Base-by-base conservation (phyloP, 2,797 vertebrate species). In the Poecilia wingei region DNA sequence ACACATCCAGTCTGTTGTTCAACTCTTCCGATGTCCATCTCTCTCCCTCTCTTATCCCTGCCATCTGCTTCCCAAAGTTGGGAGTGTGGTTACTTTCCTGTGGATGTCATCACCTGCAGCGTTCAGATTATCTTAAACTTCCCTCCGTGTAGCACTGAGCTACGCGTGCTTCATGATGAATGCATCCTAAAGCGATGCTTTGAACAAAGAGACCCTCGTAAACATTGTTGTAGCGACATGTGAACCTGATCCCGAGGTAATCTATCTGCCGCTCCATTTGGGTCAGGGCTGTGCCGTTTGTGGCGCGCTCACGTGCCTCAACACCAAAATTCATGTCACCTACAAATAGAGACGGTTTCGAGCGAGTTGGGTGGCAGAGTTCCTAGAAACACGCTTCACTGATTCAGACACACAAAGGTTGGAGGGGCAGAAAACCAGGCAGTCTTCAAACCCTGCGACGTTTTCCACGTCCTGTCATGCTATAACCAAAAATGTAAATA, bases 41-140 rank as follows among this genome's bases (percentile, higher is more conserved):
- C 39, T 8, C 59, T 47, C 66, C 0, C 64, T 59, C 83, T 76
- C 59, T 68, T 84, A 86, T 86, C 73, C 43, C 59, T 68, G 59
- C 86, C 86, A 89, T 92, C 88, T 94, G 86, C 87, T 79, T 84
- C 77, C 76, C 69, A 78, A 86, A 84, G 77, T 82, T 83, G 72
- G 84, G 78, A 87, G 74, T 84, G 74, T 74, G 39, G 45, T 86
- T 68, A 7, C 82, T 78, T 79, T 81, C 79, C 51, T 61, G 75
- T 68, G 76, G 84, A 86, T 75, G 43, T 78, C 22, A 51, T 72
- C 45, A 43, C 49, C 49, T 68, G 20, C 36, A 41, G 33, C 20
- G 18, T 36, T 66, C 10, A 43, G 68, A 43, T 69, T 41, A 12
- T n/a, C 39, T 43, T 22, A 68, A 41, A 68, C 20, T 39, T 41